phyloP scores from a whole-genome alignment of 92 coral and sea anemone species.

The Metridium senile region DNA sequence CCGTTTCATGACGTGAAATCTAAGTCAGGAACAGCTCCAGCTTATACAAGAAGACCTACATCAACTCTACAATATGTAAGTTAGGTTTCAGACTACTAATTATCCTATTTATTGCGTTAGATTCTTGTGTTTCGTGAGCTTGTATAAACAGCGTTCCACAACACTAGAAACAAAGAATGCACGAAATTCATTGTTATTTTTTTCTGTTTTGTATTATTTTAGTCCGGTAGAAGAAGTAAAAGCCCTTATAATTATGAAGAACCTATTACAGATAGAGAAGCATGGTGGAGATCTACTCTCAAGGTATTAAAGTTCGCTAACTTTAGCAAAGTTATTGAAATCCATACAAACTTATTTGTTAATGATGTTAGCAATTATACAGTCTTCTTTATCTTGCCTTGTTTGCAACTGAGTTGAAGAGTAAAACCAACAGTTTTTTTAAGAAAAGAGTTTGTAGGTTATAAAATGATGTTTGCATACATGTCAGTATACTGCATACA shows the following conservation, averaged over 20 bases:
- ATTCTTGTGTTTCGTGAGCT: not conserved
- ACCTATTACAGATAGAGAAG: constrained; percentile 91
- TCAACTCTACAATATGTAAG: constrained; percentile 28
- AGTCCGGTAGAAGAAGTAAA: constrained; percentile 85
- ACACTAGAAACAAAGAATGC: not conserved
- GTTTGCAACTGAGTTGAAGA: no score
- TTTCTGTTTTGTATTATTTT: not conserved
- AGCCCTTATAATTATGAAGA: constrained; percentile 87
- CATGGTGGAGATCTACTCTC: constrained; percentile 96
- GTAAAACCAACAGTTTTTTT: no score
- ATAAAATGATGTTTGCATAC: no score
- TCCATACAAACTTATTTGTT: no score
- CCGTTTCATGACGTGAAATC: constrained; percentile 35
- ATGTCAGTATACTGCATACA: no score
- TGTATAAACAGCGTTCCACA: not conserved
- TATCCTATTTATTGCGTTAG: not conserved
- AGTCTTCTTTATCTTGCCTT: no score
- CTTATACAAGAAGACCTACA: constrained; percentile 34
- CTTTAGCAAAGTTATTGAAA: no score
- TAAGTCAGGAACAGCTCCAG: constrained; percentile 44
- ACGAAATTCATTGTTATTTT: not conserved
- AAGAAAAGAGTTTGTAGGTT: no score
- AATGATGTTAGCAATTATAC: no score
- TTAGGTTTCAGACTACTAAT: not conserved
- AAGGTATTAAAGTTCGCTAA: constrained; percentile 52